Evolutionary conservation across 2,113 vertebrate genomes (phyloP).

Genomic region (Microtus oregoni): DNA sequence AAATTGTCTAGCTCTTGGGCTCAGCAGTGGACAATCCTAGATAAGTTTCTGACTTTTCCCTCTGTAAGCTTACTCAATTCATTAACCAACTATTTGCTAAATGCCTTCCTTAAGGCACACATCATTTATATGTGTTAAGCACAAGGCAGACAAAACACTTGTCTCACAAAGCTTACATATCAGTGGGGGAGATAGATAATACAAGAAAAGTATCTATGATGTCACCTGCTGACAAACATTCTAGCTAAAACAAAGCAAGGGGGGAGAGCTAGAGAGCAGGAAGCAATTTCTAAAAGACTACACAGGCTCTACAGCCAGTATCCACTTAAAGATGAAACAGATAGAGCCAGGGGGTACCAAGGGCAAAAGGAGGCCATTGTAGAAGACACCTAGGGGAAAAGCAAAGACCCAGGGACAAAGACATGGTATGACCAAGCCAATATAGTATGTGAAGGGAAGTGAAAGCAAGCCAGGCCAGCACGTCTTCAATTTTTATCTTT

Average conservation of each 20-base stretch:
- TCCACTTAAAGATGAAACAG: background rate
- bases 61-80: background rate
- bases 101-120: background rate
- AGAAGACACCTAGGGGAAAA: background rate
- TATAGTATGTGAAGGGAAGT: background rate
- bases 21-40: background rate
- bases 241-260: conserved; percentile 40
- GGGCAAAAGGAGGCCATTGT: background rate
- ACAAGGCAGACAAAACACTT: background rate
- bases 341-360: background rate
- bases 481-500: background rate
- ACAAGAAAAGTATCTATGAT: background rate
- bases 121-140: background rate
- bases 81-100: conserved; percentile 12
- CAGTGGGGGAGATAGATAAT: background rate
- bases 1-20: background rate
- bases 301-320: background rate
- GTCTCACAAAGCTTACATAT: background rate
- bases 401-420: background rate
- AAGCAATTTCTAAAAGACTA: background rate
- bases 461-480: background rate
- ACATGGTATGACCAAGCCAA: background rate
- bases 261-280: background rate
- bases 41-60: background rate
- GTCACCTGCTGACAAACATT: background rate